Percentiles rank a stretch among this genome's conserved stretches.
Evolutionary conservation across 1,140 invertebrate species (phyloP).

Genomic region (Hylaeus volcanicus): DNA sequence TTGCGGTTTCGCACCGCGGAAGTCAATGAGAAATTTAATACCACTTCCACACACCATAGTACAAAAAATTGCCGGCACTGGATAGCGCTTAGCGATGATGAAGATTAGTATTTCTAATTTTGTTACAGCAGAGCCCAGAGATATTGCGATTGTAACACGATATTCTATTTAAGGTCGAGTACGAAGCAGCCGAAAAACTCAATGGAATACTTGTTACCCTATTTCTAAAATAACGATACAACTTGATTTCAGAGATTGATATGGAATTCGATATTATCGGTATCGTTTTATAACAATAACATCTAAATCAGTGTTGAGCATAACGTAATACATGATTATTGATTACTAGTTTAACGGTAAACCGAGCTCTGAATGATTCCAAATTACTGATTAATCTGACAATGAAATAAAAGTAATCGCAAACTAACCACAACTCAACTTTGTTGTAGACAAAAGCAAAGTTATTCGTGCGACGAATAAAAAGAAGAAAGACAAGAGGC

Average conservation of each 20-base stretch:
- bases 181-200: not conserved
- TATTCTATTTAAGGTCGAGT: not conserved
- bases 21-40: slow-evolving; percentile 44
- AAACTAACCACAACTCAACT: no score
- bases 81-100: slow-evolving; percentile 41
- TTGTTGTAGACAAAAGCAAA: not conserved
- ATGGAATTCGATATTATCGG: slow-evolving; percentile 6
- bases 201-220: not conserved
- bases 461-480: slow-evolving; percentile 2
- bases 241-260: not conserved
- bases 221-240: not conserved
- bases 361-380: no score
- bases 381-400: no score
- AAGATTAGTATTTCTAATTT: slow-evolving; percentile 17
- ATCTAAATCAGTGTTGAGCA: not conserved
- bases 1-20: slow-evolving; percentile 32
- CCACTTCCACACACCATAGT: slow-evolving; percentile 55
- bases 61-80: slow-evolving; percentile 57
- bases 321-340: no score
- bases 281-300: slow-evolving; percentile 12
- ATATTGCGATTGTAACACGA: not conserved
- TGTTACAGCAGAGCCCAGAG: not conserved
- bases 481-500: slow-evolving; percentile 35
- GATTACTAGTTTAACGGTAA: no score
- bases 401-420: no score